Base-by-base conservation (phyloP, 2,888 invertebrate species). In the Limnephilus marmoratus region DNA sequence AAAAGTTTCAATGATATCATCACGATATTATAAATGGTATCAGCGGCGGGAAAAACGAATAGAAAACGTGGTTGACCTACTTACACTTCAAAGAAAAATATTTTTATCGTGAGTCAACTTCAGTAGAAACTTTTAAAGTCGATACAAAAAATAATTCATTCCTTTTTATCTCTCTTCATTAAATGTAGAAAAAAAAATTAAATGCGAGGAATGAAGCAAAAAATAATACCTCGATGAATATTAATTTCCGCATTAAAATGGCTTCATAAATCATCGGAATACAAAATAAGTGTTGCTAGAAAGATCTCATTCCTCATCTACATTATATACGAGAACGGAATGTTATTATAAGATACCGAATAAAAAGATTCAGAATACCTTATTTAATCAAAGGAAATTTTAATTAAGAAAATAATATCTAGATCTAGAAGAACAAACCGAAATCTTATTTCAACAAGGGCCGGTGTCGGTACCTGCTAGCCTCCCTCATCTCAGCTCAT, bases 31-130 rank as follows among this genome's bases (percentile, higher is more conserved):
- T 85, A 41, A 82, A 82, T 13, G 45, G 45, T 45, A 41, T 85
- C n/a, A 41, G n/a, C n/a, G 41, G 45, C 41, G 12, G 45, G 85
- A n/a, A n/a, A 37, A n/a, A n/a, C n/a, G n/a, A 41, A 85, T 11
- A 41, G n/a, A 41, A 41, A n/a, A 34, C 31, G 82, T 82, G 41
- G 85, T 37, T 85, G 85, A 85, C 85, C 85, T 41, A 85, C 24
- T 85, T n/a, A 85, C 85, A n/a, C 85, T 41, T 12, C 85, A n/a
- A 85, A 13, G 41, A n/a, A 34, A 45, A 37, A 34, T 85, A 85
- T 85, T 41, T 37, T 85, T 82, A 31, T 82, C 31, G 41, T 11
- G 18, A 41, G 11, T 34, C 41, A 37, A 41, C 85, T 24, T 37
- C 85, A 18, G 37, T 2, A 24, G n/a, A 85, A 85, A 18, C 37